A percentile compares a stretch with the other conserved stretches of the same genome.
Conservation (phyloP, 1,140 invertebrate species). For the Pseudomyrmex gracilis region DNA sequence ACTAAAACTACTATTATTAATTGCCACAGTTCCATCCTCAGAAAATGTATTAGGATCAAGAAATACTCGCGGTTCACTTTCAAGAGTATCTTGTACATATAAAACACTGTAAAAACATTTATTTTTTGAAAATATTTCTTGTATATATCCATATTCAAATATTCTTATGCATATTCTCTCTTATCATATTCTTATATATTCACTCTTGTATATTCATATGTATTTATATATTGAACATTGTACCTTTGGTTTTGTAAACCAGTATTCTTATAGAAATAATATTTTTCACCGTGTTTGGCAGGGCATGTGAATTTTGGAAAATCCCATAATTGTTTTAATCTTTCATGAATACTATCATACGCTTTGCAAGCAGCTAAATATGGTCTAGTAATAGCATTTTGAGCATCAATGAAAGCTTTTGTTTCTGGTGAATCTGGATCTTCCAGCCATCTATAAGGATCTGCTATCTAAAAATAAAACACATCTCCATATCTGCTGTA, state of each 20-base stretch:
- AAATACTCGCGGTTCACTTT: slow-evolving; percentile 94
- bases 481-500: background rate
- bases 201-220: background rate
- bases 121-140: background rate
- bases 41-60: slow-evolving; percentile 97
- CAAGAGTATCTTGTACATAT: slow-evolving; percentile 94
- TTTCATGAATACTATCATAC: slow-evolving; percentile 90
- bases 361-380: slow-evolving; percentile 93
- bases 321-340: slow-evolving; percentile 97
- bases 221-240: background rate
- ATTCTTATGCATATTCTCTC: too few species aligned
- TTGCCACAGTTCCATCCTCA: slow-evolving; percentile 96
- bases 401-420: slow-evolving; percentile 95
- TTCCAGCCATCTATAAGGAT: slow-evolving; percentile 99
- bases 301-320: slow-evolving; percentile 98
- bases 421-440: slow-evolving; percentile 97
- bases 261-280: slow-evolving; percentile 97
- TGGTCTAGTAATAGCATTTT: slow-evolving; percentile 95
- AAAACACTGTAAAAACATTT: slow-evolving; percentile 90
- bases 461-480: slow-evolving; percentile 88
- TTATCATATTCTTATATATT: too few species aligned
- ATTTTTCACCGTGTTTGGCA: slow-evolving; percentile 92
- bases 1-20: slow-evolving; percentile 93
- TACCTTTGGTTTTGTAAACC: slow-evolving; percentile 99
- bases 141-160: background rate